These are phyloP conservation scores for Trialeurodes vaporariorum DNA, from an alignment of 1,140 invertebrate genomes.

Conservation along the genomic window DNA sequence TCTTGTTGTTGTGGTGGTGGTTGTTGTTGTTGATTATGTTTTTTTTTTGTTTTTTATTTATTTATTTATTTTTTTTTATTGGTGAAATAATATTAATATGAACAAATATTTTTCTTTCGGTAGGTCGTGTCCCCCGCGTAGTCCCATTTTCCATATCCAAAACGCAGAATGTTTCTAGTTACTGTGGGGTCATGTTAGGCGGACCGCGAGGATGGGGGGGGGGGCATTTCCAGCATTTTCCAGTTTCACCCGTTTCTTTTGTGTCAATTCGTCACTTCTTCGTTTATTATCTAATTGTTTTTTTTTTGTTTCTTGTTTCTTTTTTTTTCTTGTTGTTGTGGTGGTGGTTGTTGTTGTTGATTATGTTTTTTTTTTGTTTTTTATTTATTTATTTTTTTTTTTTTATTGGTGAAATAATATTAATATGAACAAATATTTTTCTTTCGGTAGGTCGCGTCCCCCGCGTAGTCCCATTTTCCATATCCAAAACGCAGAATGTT, in stretches of 20 bases:
- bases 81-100: conserved; percentile 10
- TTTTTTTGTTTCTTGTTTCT: conserved; percentile 8
- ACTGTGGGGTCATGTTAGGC: too few relatives aligned
- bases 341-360: not conserved
- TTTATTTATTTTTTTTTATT: conserved; percentile 10
- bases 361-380: not conserved
- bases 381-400: conserved; percentile 5
- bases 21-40: not conserved
- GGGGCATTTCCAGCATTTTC: too few relatives aligned
- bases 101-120: not conserved
- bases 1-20: conserved; percentile 2
- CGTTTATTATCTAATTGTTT: conserved; percentile 9
- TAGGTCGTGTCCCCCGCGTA: not conserved
- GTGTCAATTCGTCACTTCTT: not conserved
- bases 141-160: too few relatives aligned
- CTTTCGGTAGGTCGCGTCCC: not conserved
- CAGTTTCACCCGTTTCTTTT: too few relatives aligned
- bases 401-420: conserved; percentile 12
- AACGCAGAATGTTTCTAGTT: too few relatives aligned
- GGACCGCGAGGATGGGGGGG: too few relatives aligned
- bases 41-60: conserved; percentile 2
- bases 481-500: too few relatives aligned
- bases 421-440: conserved; percentile 1
- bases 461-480: too few relatives aligned
- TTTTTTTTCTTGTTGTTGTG: conserved; percentile 10